phyloP scores from a whole-genome alignment of 92 coral and sea anemone species.

The Anthopleura xanthogrammica region DNA sequence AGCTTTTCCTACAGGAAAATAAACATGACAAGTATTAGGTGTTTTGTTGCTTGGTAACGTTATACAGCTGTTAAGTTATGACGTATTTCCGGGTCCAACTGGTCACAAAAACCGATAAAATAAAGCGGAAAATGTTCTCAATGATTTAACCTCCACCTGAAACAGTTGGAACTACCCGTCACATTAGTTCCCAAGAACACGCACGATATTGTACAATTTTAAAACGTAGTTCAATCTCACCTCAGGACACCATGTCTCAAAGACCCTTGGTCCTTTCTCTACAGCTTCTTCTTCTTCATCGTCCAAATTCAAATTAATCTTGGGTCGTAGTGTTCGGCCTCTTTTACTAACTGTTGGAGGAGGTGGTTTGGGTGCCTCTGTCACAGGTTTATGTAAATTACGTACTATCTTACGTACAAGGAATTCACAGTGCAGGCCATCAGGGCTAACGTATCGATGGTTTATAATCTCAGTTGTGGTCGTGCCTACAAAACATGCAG shows the following conservation, averaged over 20 bases:
- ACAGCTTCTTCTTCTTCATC: constrained; percentile 53
- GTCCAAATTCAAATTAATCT: constrained; percentile 68
- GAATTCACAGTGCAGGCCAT: constrained; percentile 87
- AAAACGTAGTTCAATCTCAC: constrained; percentile 21
- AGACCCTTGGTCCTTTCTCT: constrained; percentile 78
- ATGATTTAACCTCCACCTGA: no score
- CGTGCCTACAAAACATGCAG: constrained; percentile 59
- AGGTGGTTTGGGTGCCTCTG: constrained; percentile 67
- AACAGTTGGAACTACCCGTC: no score
- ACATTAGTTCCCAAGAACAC: no score
- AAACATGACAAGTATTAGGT: background rate
- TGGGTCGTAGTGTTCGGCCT: constrained; percentile 93
- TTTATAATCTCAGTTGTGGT: constrained; percentile 93
- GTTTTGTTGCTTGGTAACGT: no score
- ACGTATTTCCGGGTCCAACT: no score
- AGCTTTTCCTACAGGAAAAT: constrained; percentile 67
- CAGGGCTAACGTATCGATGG: constrained; percentile 80
- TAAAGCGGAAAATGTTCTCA: no score
- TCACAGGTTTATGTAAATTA: constrained; percentile 71
- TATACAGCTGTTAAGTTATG: no score
- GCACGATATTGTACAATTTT: no score
- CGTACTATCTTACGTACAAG: constrained; percentile 93
- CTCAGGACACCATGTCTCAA: constrained; percentile 98
- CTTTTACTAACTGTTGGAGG: constrained; percentile 94
- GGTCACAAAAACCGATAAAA: no score